Conservation (phyloP, 2,888 invertebrate species). For the Slavum lentiscoides region DNA sequence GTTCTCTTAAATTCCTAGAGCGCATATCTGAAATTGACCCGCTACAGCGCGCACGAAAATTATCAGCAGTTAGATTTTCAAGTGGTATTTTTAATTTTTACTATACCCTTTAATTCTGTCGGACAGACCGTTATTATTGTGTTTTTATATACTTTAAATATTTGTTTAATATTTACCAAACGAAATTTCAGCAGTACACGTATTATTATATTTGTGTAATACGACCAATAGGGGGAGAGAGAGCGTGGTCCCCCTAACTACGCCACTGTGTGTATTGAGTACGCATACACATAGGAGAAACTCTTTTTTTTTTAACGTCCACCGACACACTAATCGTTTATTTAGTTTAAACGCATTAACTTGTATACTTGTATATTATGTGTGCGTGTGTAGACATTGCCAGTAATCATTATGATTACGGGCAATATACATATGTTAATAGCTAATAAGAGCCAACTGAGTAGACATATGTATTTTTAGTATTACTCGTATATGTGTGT, state of each 20-base stretch:
- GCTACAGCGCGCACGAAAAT: too few relatives aligned
- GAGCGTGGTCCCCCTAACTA: too few relatives aligned
- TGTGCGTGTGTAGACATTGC: neutral
- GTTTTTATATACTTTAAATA: neutral
- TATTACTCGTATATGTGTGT: neutral
- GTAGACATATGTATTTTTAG: conserved; percentile 13
- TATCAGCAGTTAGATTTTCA: too few relatives aligned
- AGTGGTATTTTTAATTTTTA: too few relatives aligned
- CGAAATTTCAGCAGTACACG: neutral
- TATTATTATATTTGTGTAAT: neutral
- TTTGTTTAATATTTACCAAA: neutral
- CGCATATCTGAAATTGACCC: too few relatives aligned
- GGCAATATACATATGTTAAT: neutral
- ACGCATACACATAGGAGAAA: too few relatives aligned
- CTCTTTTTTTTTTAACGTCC: too few relatives aligned
- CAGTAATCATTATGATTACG: neutral
- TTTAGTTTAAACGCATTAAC: neutral
- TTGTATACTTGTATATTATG: neutral
- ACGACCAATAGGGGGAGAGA: too few relatives aligned
- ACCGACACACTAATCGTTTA: neutral
- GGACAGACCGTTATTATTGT: neutral
- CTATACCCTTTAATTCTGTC: too few relatives aligned
- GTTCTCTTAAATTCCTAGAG: too few relatives aligned
- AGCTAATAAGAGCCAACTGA: conserved; percentile 35
- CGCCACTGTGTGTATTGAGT: too few relatives aligned